Conservation (phyloP, 1,140 invertebrate species). For the Leptestheria dahalacensis region DNA sequence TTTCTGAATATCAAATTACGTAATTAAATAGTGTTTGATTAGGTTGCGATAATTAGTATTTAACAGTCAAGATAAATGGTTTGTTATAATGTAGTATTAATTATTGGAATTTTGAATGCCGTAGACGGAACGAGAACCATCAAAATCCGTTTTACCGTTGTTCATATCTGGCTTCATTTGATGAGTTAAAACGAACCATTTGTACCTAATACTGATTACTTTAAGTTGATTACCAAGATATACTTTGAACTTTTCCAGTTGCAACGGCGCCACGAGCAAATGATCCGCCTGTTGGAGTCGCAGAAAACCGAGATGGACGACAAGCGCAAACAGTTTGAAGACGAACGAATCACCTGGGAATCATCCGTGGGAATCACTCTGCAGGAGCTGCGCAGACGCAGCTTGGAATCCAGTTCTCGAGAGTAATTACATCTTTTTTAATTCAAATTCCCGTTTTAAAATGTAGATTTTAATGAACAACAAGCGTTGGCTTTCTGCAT, state of each 20-base stretch:
- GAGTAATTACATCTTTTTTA: slow-evolving; percentile 43
- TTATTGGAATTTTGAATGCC: too few species aligned
- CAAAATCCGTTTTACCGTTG: too few species aligned
- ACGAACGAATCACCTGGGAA: slow-evolving; percentile 80
- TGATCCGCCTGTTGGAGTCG: slow-evolving; percentile 57
- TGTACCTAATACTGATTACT: slow-evolving; percentile 1
- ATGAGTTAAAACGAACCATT: too few species aligned
- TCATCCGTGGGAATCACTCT: slow-evolving; percentile 71
- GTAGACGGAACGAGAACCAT: too few species aligned
- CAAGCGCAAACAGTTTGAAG: slow-evolving; percentile 62
- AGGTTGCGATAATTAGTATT: too few species aligned
- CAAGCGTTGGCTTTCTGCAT: too few species aligned
- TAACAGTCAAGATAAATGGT: too few species aligned
- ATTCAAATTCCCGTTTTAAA: slow-evolving; percentile 3
- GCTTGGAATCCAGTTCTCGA: slow-evolving; percentile 71
- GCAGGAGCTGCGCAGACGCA: slow-evolving; percentile 64
- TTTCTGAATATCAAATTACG: too few species aligned
- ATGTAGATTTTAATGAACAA: too few species aligned
- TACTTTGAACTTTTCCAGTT: slow-evolving; percentile 32
- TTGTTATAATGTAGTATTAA: too few species aligned
- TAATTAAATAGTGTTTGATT: too few species aligned
- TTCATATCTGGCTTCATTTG: too few species aligned
- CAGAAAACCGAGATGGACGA: slow-evolving; percentile 84
- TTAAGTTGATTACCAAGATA: not conserved
- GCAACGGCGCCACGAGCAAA: slow-evolving; percentile 48